phyloP scores from a whole-genome alignment of 2,797 vertebrate genomes.

The Neomorphus geoffroyi region DNA sequence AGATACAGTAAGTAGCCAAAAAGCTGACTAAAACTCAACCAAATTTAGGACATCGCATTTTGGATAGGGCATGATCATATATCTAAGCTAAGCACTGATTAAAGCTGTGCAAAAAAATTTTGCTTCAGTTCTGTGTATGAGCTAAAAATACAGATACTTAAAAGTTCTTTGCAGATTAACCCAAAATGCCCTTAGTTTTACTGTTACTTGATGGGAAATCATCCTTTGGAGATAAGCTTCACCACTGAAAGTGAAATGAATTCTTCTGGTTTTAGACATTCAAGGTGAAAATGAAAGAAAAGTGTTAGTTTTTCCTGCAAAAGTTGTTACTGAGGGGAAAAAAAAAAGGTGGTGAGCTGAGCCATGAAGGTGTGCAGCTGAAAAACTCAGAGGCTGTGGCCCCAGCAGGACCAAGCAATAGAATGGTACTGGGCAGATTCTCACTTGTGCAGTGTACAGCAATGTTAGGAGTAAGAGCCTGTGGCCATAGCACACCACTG shows the following conservation, averaged over 20 bases:
- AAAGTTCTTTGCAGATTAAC: not conserved
- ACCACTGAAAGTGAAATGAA: not conserved
- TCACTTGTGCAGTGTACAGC: not conserved
- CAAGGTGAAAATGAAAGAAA: not conserved
- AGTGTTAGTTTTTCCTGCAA: not conserved
- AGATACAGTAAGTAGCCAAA: not conserved
- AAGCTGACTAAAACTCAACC: not conserved
- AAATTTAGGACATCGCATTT: not conserved
- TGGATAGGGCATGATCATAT: not conserved
- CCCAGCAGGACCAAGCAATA: not conserved
- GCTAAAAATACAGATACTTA: not conserved
- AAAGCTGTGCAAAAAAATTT: not conserved
- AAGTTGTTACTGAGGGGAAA: not conserved
- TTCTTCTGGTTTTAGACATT: not conserved
- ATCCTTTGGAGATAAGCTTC: not conserved
- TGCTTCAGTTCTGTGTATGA: not conserved
- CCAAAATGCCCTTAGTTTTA: not conserved
- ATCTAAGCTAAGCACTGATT: not conserved
- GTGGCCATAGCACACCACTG: not conserved
- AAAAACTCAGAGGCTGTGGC: not conserved
- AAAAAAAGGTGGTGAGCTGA: not conserved
- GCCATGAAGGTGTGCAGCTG: not conserved
- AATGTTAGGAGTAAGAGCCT: not conserved
- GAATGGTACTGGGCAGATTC: not conserved
- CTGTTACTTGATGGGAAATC: not conserved